A percentile compares a stretch with the other conserved stretches of the same genome.
Evolutionary conservation across 2,797 vertebrate genomes (phyloP).

Genomic region (Rhinatrema bivittatum): DNA sequence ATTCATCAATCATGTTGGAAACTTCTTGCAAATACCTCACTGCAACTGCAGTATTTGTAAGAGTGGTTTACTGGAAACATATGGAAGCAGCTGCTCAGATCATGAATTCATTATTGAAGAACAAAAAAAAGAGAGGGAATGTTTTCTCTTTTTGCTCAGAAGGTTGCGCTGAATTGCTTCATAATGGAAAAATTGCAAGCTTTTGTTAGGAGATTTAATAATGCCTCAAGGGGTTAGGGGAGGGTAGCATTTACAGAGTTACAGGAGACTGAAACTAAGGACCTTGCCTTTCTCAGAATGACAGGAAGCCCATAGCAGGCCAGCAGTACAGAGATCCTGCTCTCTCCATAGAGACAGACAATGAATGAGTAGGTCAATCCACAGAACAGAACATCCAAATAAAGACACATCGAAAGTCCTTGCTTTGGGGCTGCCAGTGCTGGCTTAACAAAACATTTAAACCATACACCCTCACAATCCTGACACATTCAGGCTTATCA

Average conservation of each 20-base stretch:
- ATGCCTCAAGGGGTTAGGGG: conserved; percentile 11
- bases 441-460: too few species aligned
- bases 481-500: too few species aligned
- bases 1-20: conserved; percentile 34
- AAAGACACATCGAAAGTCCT: too few species aligned
- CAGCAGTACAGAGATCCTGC: too few species aligned
- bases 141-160: conserved; percentile 15
- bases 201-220: conserved; percentile 19
- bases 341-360: conserved; percentile 9
- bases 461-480: too few species aligned
- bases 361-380: too few species aligned
- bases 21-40: conserved; percentile 38
- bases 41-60: conserved; percentile 37
- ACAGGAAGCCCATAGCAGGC: too few species aligned
- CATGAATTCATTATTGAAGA: conserved; percentile 47
- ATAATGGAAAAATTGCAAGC: conserved; percentile 31
- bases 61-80: conserved; percentile 46
- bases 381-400: too few species aligned
- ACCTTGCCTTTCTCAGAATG: too few species aligned
- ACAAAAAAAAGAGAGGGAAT: conserved; percentile 25
- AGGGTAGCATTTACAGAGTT: conserved; percentile 9
- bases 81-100: conserved; percentile 28
- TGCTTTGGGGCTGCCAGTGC: too few species aligned
- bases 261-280: background rate
- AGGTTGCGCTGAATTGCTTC: conserved; percentile 16